Base-by-base conservation (phyloP, 1,140 invertebrate species). In the Eumaeus atala region DNA sequence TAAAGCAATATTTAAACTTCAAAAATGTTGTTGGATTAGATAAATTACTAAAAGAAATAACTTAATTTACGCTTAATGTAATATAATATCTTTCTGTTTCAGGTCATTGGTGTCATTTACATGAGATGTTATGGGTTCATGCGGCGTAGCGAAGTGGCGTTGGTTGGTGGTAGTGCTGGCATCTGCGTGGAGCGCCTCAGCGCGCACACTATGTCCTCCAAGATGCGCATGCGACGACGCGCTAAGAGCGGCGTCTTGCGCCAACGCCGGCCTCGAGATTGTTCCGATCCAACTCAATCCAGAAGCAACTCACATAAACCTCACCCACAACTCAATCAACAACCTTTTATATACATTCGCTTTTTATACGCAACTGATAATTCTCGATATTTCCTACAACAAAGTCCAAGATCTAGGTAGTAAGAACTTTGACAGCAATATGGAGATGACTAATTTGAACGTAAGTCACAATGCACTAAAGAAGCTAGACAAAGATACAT, bases 261-360 rank as follows among this genome's bases (percentile, higher is more conserved):
- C 92, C 55, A 91, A 91, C 61, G 93, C 93, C 9, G 90, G 89
- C 47, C 89, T 96, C 47, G 94, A 95, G 74, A 92, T 95, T 62
- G 93, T 96, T 33, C 95, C 95, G 34, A 95, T 96, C 57, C 94
- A 95, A 70, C 89, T 96, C 62, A 96, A 96, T 74, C 94, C 94
- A n/a, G 93, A 94, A 71, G 90, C 94, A 33, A 90, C 90, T 17
- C 91, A 92, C 72, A 92, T 95, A 68, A 93, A 94, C 68, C 89
- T 95, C 34, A 93, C 92, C 0, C 89, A 90, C 61, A 95, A 95
- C 74, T 89, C 91, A 42, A 94, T 95, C 63, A 87, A 88, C 64
- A 92, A 90, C 64, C 86, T 95, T 1, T 90, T 92, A 48, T 93
- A 92, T 67, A 92, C 93, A 1, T 90, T 95, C 62, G 89, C 88